Base-by-base conservation (phyloP, 2,113 vertebrate genomes). In the Protobothrops mucrosquamatus region DNA sequence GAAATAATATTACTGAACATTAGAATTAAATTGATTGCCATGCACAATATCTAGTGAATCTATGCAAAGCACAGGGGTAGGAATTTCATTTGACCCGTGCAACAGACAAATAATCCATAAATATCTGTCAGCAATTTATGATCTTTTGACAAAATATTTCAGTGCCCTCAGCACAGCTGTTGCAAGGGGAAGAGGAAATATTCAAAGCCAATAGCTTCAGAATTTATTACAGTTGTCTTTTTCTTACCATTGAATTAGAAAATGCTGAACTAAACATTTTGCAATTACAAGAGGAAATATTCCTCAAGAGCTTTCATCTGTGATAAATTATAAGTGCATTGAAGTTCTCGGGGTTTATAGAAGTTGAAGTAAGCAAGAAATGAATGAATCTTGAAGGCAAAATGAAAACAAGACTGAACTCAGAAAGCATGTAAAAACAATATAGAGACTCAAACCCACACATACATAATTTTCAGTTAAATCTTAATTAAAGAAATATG, bases 181-280 rank as follows among this genome's bases (percentile, higher is more conserved):
- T 26, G 59, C 23, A 10, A 87, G 88, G 11, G 59, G 88, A 46
- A 3, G 0, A 0, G 0, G 24, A 92, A 92, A 2, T 93, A 90
- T 94, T 52, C 24, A 91, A 92, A 92, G 54, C n/a, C 87, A 93
- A 91, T 1, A 92, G 3, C 61, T 55, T n/a, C 39, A 90, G 64
- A 86, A 94, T 90, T 93, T 85, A 92, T 89, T 85, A 64, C 34
- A 89, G 8, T 0, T 48, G 0, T 88, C 34, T 18, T 89, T 91
- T 11, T 18, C 48, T 85, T 93, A 20, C 91, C 93, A 93, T 54
- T 92, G n/a, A 92, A 48, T 0, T 56, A 48, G 1, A 92, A 90
- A 92, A 94, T 29, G 74, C 12, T 91, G 46, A 93, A 94, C 6
- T 55, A 94, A 46, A 92, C 48, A 34, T 6, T 92, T 93, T 69